Evolutionary conservation across 1,140 invertebrate species (phyloP).

Genomic region (Ips typographus): DNA sequence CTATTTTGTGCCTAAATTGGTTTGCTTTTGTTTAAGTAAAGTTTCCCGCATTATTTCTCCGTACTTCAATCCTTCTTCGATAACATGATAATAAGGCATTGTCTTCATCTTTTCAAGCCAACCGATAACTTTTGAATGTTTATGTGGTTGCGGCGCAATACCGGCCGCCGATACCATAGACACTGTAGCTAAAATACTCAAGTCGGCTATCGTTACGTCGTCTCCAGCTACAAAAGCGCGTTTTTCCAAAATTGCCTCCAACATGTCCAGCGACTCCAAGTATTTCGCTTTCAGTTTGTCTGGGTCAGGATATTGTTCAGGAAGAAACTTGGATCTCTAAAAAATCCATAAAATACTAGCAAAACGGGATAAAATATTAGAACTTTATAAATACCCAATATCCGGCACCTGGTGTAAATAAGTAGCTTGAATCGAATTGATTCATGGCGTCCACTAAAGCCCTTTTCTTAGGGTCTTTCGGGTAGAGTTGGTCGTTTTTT

Average conservation of each 20-base stretch:
- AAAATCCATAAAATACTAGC: neutral
- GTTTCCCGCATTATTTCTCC: too few species aligned
- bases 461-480: neutral
- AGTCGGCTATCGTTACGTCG: neutral
- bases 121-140: too few species aligned
- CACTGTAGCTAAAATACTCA: constrained; percentile 7
- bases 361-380: neutral
- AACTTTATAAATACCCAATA: neutral
- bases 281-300: neutral
- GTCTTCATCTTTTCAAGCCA: too few species aligned
- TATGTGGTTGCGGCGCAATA: too few species aligned
- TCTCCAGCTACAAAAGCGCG: constrained; percentile 7
- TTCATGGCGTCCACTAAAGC: constrained; percentile 2
- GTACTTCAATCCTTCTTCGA: too few species aligned
- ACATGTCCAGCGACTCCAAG: neutral
- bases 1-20: too few species aligned
- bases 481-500: neutral
- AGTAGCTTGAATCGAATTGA: neutral
- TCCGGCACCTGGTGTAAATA: neutral
- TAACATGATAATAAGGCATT: too few species aligned
- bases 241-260: constrained; percentile 26
- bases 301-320: neutral
- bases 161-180: neutral
- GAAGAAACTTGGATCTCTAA: neutral
- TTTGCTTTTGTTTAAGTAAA: too few species aligned